Conservation (phyloP, 2,888 invertebrate genomes). For the Chirona hameri region DNA sequence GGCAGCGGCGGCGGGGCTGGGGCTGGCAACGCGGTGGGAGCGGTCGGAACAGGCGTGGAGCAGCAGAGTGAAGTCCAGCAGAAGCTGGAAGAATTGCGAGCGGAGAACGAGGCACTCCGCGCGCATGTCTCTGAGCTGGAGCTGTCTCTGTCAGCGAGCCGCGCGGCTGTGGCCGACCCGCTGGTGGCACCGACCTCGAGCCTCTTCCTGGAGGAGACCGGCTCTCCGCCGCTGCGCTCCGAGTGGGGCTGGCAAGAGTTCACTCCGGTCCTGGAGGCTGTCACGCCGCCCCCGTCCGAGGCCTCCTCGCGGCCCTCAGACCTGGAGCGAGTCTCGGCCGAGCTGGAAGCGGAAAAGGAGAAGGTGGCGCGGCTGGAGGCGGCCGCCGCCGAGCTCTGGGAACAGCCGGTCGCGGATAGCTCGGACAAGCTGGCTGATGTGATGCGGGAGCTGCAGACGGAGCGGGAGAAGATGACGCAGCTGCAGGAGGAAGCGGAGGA, state of each 20-base stretch:
- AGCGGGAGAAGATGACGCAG: neutral
- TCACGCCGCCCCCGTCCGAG: neutral
- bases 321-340: neutral
- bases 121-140: neutral
- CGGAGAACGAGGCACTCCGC: neutral
- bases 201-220: conserved; percentile 26
- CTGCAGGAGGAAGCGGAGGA: neutral
- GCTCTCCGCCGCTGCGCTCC: neutral
- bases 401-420: neutral
- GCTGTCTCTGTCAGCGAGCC: too few relatives aligned
- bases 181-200: neutral
- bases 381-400: neutral
- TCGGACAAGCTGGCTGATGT: neutral
- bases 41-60: neutral
- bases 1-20: neutral
- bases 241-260: conserved; percentile 8
- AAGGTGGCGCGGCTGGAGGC: neutral
- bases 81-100: neutral
- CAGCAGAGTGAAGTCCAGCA: too few relatives aligned
- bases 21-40: neutral
- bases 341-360: neutral
- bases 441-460: neutral
- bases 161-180: neutral
- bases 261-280: conserved; percentile 10
- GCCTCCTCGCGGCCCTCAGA: neutral